phyloP scores from a whole-genome alignment of 2,888 invertebrate genomes.

The Theretra japonica region DNA sequence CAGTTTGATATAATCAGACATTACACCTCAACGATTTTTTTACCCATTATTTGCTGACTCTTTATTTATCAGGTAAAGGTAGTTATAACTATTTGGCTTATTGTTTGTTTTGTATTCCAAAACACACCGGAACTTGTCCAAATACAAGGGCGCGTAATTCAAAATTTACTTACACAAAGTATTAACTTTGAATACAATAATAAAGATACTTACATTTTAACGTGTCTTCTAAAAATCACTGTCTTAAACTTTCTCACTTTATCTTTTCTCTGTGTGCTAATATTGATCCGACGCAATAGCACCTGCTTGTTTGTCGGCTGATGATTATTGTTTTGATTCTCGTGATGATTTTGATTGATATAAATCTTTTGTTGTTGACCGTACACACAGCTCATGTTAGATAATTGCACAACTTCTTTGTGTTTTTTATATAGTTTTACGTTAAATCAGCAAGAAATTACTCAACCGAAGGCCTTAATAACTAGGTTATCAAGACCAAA shows the following conservation, averaged over 20 bases:
- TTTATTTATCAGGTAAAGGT: too few relatives aligned
- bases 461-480: slow-evolving; percentile 59
- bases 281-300: slow-evolving; percentile 60
- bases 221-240: slow-evolving; percentile 63
- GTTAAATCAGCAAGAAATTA: slow-evolving; percentile 39
- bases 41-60: too few relatives aligned
- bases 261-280: slow-evolving; percentile 67
- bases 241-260: slow-evolving; percentile 71
- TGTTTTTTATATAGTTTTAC: slow-evolving; percentile 33
- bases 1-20: too few relatives aligned
- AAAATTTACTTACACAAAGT: background rate
- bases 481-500: slow-evolving; percentile 63
- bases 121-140: background rate
- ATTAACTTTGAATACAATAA: slow-evolving; percentile 22
- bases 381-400: slow-evolving; percentile 73
- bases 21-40: too few relatives aligned
- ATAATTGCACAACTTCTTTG: slow-evolving; percentile 39
- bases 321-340: slow-evolving; percentile 43
- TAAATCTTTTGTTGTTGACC: slow-evolving; percentile 57
- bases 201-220: slow-evolving; percentile 72
- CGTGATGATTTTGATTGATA: slow-evolving; percentile 54
- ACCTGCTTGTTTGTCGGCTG: slow-evolving; percentile 54
- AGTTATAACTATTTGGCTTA: too few relatives aligned
- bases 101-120: too few relatives aligned
- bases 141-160: slow-evolving; percentile 20